Base-by-base conservation (phyloP, 2,113 vertebrate genomes). In the Clarias macrocephalus region DNA sequence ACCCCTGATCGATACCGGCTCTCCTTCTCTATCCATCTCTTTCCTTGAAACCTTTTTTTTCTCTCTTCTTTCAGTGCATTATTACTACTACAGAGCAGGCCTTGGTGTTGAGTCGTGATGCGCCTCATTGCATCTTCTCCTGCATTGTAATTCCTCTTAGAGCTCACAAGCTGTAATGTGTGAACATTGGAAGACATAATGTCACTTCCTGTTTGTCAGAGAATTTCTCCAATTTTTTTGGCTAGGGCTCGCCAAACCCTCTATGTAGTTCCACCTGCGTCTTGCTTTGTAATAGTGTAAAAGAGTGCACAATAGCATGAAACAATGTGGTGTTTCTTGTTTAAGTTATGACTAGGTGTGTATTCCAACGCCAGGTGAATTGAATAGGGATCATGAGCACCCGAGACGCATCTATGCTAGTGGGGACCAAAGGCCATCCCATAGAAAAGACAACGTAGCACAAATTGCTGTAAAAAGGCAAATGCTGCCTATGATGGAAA, bases 1-100 rank as follows among this genome's bases (percentile, higher is more conserved):
- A 33, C 66, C 75, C 63, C 63, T 70, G 84, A 83, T 86, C 84
- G 57, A 83, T 83, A 83, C 80, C 52, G 59, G 83, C 84, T 66
- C 30, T 85, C 21, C 25, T 15, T 54, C 48, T n/a, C 19, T 66
- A 19, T 79, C 42, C 28, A 6, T 68, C 59, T n/a, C 30, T 70
- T 37, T 82, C 33, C 65, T n/a, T 75, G 42, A 48, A 7, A 48
- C 42, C 59, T 56, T 54, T 62, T 25, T 60, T 21, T 30, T 28
- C 52, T 72, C 57, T 76, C 75, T 83, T 9, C 21, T 57, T 66
- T 70, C 42, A 73, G 81, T 52, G 70, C 82, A 76, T 33, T 77
- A 63, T 77, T 79, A 37, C 62, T 79, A 37, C 62, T 25, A 42
- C 57, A 37, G n/a, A 15, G n/a, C 48, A 23, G 28, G 68, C 30